phyloP scores from a whole-genome alignment of 2,113 vertebrate species.

The Saiga tatarica region DNA sequence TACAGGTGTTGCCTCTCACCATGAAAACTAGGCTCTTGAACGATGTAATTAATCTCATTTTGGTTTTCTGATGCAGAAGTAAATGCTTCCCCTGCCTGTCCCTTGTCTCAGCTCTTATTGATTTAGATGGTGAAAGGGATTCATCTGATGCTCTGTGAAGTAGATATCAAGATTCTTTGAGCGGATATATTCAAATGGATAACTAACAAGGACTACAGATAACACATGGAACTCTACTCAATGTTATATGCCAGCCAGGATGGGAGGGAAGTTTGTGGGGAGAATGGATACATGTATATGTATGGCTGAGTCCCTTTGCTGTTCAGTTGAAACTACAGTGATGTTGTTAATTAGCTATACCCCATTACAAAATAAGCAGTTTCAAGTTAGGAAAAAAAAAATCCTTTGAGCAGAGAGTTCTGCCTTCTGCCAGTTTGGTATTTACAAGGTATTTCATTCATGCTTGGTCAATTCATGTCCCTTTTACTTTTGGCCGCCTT shows the following conservation, averaged over 20 bases:
- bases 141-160: background rate
- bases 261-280: background rate
- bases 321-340: background rate
- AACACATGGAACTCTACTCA: background rate
- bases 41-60: slow-evolving; percentile 53
- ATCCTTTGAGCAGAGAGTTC: background rate
- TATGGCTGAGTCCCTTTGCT: background rate
- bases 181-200: background rate
- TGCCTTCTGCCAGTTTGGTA: background rate
- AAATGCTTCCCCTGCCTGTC: background rate
- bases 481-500: background rate
- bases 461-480: rapidly evolving
- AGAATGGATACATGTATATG: background rate
- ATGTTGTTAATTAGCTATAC: background rate
- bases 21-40: background rate
- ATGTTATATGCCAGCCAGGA: background rate
- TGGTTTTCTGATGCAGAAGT: slow-evolving; percentile 27
- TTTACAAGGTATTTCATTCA: background rate
- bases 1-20: background rate
- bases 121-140: slow-evolving; percentile 52
- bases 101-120: slow-evolving; percentile 42
- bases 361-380: background rate
- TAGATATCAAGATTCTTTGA: background rate
- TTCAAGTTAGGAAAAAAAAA: background rate
- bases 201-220: background rate